Evolutionary conservation across 1,140 invertebrate genomes (phyloP).

Genomic region (Brachionus sp.): DNA sequence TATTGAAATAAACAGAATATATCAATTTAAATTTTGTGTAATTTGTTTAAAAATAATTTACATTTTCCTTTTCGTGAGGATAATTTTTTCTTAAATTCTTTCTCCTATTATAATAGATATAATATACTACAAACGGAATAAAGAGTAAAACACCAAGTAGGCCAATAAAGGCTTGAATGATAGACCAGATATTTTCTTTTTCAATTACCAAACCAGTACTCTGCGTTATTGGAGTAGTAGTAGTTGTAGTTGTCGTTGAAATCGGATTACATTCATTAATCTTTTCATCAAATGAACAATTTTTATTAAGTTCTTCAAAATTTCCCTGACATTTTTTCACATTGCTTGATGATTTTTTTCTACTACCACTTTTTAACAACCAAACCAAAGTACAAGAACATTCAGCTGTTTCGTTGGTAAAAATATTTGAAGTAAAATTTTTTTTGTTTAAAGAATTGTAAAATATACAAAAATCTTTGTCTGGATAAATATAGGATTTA

Average conservation of each 20-base stretch:
- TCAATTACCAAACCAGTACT: background rate
- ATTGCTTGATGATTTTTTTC: background rate
- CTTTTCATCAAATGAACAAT: background rate
- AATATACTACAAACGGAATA: background rate
- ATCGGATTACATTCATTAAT: background rate
- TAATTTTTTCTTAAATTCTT: background rate
- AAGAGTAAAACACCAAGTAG: background rate
- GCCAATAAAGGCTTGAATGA: background rate
- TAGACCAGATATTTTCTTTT: background rate
- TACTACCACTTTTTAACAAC: background rate
- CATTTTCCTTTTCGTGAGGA: background rate
- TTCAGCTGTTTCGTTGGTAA: background rate
- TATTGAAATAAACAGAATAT: background rate
- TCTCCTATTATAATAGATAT: background rate
- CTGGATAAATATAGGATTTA: background rate
- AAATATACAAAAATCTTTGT: conserved; percentile 25
- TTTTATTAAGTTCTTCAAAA: background rate
- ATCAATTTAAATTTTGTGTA: background rate
- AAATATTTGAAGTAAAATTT: background rate
- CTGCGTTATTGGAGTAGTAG: background rate
- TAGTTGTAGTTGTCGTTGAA: background rate
- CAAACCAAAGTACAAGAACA: conserved; percentile 1
- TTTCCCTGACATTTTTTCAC: background rate
- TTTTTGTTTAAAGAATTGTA: background rate
- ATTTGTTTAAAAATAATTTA: background rate